These are phyloP conservation scores for Parauchenoglanis ngamensis DNA, from an alignment of 2,797 vertebrate genomes.

Conservation along the genomic window DNA sequence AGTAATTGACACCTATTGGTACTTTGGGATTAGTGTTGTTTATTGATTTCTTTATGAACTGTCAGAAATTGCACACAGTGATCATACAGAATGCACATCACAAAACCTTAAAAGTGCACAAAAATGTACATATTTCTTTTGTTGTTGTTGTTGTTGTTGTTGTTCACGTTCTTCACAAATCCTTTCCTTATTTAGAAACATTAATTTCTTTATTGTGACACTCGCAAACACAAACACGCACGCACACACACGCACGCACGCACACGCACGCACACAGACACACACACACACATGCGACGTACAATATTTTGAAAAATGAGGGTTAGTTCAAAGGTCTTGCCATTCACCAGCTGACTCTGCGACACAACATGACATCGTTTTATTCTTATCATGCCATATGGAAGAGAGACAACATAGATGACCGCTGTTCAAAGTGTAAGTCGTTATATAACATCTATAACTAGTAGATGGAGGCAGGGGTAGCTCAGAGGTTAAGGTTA, in stretches of 20 bases:
- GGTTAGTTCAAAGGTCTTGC: conserved; percentile 52
- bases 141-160: not conserved
- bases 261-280: not conserved
- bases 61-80: not conserved
- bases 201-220: not conserved
- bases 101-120: not conserved
- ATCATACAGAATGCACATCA: not conserved
- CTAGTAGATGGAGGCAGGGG: not conserved
- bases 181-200: not conserved
- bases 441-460: conserved; percentile 9
- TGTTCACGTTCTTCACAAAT: not conserved
- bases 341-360: conserved; percentile 53
- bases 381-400: conserved; percentile 32
- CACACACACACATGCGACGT: not conserved
- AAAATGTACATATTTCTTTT: not conserved
- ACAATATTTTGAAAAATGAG: conserved; percentile 52
- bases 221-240: not conserved
- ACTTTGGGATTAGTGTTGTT: not conserved
- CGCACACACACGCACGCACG: not conserved
- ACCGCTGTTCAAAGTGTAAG: not conserved
- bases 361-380: conserved; percentile 36
- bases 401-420: conserved; percentile 17
- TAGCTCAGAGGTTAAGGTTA: conserved; percentile 5
- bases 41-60: not conserved
- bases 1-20: not conserved